Conservation (phyloP, 2,113 vertebrate species). For the Chloropsis hardwickii region DNA sequence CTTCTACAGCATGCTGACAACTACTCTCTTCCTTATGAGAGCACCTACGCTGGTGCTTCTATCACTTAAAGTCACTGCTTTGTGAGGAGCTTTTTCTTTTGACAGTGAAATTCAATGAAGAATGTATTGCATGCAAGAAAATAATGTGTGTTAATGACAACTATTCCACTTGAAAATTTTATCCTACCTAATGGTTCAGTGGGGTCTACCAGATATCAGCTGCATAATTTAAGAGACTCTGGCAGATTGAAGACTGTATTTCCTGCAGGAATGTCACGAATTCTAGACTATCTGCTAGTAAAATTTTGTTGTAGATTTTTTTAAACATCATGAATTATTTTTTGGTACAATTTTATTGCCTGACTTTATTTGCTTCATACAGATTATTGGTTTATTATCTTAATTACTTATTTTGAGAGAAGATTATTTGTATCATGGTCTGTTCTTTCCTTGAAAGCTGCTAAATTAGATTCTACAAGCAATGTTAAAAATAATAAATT, state of each 20-base stretch:
- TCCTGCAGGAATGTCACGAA: neutral
- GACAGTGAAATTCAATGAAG: neutral
- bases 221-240: neutral
- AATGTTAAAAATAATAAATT: neutral
- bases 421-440: neutral
- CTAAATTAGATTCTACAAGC: neutral
- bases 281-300: neutral
- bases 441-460: neutral
- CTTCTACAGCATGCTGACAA: neutral
- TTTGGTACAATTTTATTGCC: neutral
- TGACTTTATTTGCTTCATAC: neutral
- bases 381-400: neutral
- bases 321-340: neutral
- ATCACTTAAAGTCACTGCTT: neutral
- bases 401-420: neutral
- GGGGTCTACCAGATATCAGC: neutral
- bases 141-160: neutral
- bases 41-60: rapidly evolving
- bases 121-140: neutral
- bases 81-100: neutral
- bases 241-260: neutral
- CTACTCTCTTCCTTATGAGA: neutral
- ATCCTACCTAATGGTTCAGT: neutral
- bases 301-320: neutral
- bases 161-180: neutral